Conservation (phyloP, 2,797 vertebrate species). For the Gorsachius magnificus region DNA sequence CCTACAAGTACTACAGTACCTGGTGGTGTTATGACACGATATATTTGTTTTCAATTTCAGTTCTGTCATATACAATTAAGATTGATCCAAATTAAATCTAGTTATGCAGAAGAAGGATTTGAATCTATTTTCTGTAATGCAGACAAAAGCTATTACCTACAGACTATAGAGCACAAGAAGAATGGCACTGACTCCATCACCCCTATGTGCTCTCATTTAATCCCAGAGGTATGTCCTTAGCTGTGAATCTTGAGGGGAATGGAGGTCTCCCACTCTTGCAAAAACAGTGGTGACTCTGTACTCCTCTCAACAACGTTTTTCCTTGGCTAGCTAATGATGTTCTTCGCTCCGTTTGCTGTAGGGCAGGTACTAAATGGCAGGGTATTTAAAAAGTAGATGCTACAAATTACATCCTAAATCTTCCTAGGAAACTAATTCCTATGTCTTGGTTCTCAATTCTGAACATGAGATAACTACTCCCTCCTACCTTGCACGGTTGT, state of each 20-base stretch:
- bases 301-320: not conserved
- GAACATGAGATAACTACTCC: not conserved
- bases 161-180: not conserved
- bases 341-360: not conserved
- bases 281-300: not conserved
- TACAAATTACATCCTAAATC: not conserved
- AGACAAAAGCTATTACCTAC: not conserved
- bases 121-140: not conserved
- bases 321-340: not conserved
- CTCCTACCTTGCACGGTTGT: not conserved
- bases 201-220: not conserved
- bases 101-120: not conserved
- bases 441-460: not conserved
- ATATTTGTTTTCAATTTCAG: conserved; percentile 12
- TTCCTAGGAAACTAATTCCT: not conserved
- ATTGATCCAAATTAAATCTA: conserved; percentile 5
- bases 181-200: not conserved
- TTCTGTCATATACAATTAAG: not conserved
- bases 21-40: not conserved
- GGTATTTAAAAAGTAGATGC: not conserved
- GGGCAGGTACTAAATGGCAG: not conserved
- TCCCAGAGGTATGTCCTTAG: not conserved
- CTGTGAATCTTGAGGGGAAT: not conserved
- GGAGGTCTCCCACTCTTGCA: not conserved
- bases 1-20: not conserved